Conservation (phyloP, 2,888 invertebrate species). For the Parnassius apollo region DNA sequence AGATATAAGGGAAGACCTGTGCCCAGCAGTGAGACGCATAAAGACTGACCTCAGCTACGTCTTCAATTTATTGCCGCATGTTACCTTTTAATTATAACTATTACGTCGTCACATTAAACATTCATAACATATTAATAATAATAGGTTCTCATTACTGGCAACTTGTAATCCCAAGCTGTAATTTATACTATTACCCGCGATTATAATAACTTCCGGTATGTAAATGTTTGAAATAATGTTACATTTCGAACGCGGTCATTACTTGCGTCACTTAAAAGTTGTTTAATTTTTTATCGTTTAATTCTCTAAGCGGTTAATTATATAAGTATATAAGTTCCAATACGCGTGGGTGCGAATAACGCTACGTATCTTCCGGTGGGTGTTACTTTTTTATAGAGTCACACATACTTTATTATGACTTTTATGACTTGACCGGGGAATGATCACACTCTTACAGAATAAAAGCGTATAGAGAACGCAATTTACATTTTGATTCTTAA, state of each 20-base stretch:
- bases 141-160: conserved; percentile 8
- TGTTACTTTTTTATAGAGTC: too few relatives aligned
- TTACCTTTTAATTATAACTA: not conserved
- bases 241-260: not conserved
- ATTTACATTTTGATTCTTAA: too few relatives aligned
- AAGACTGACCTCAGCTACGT: too few relatives aligned
- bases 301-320: not conserved
- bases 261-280: conserved; percentile 1
- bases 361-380: too few relatives aligned
- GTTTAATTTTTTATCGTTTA: conserved; percentile 5
- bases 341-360: too few relatives aligned
- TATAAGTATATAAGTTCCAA: not conserved
- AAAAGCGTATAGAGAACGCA: too few relatives aligned
- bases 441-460: too few relatives aligned
- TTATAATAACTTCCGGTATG: conserved; percentile 23
- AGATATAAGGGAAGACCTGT: too few relatives aligned
- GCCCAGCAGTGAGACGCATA: too few relatives aligned
- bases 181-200: conserved; percentile 15
- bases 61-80: too few relatives aligned
- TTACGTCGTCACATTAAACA: conserved; percentile 8
- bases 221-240: conserved; percentile 13
- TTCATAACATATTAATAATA: conserved; percentile 10
- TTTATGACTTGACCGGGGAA: too few relatives aligned
- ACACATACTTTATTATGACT: too few relatives aligned
- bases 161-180: not conserved